These are phyloP conservation scores for Drosophila flavopinicola DNA, from an alignment of 2,888 invertebrate species.

Conservation along the genomic window DNA sequence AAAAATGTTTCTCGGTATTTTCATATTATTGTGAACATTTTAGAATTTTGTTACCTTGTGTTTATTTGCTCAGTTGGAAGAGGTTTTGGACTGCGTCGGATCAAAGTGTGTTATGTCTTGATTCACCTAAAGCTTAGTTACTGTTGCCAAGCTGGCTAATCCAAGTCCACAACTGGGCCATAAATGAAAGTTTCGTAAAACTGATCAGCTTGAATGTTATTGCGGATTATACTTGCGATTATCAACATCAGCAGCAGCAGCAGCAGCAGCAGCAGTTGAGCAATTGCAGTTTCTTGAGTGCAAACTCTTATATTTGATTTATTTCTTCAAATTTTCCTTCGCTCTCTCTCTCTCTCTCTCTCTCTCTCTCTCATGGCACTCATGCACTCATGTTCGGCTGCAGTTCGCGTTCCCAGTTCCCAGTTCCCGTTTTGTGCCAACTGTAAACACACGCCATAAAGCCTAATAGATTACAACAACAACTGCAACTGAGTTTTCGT, in stretches of 20 bases:
- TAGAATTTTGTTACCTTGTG: too few relatives aligned
- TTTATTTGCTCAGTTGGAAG: too few relatives aligned
- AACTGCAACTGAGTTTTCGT: conserved; percentile 3
- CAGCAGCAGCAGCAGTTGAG: background rate
- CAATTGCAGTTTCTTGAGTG: background rate
- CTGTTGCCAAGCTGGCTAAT: background rate
- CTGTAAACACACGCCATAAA: conserved; percentile 16
- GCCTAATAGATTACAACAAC: conserved; percentile 23
- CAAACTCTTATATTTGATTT: background rate
- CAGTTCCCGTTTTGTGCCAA: conserved; percentile 2
- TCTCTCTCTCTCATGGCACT: background rate
- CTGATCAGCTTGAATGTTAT: conserved; percentile 2
- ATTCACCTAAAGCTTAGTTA: background rate
- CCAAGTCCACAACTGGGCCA: background rate
- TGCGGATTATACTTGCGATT: conserved; percentile 6
- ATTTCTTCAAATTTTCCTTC: background rate
- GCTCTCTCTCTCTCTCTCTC: background rate
- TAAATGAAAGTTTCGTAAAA: background rate
- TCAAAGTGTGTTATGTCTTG: background rate
- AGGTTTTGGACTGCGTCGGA: too few relatives aligned
- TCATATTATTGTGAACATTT: too few relatives aligned
- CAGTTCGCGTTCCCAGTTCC: background rate
- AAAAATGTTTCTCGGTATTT: too few relatives aligned
- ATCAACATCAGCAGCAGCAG: background rate
- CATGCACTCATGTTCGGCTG: conserved; percentile 1